Conservation (phyloP, 2,797 vertebrate species). For the Arctocebus calabarensis region DNA sequence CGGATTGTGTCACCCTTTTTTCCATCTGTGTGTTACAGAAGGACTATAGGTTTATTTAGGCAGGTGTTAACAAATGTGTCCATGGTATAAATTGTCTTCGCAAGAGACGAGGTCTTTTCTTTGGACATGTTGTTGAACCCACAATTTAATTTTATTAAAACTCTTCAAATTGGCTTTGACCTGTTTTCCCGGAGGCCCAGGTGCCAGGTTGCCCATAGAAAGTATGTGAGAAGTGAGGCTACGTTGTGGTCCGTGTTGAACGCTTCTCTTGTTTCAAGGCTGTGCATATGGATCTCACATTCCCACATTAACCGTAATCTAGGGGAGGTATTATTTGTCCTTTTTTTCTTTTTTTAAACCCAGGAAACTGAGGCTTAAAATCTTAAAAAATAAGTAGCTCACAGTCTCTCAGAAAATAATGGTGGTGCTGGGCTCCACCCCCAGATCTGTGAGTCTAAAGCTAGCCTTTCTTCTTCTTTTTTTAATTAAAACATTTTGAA, state of each 20-base stretch:
- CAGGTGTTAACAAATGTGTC: not conserved
- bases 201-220: not conserved
- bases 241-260: accelerated
- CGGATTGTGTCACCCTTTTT: not conserved
- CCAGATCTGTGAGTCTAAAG: not conserved
- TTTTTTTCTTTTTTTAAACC: not conserved
- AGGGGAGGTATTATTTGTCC: too few species aligned
- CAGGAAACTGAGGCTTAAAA: not conserved
- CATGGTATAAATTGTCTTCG: not conserved
- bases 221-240: not conserved
- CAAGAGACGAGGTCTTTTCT: not conserved
- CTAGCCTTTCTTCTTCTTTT: not conserved
- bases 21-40: not conserved
- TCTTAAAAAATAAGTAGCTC: not conserved
- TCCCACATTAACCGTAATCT: accelerated
- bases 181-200: not conserved
- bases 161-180: not conserved
- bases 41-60: not conserved
- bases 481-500: not conserved
- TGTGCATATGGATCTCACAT: not conserved
- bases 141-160: not conserved
- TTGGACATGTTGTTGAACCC: not conserved
- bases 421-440: too few species aligned
- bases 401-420: not conserved
- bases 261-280: not conserved